Conservation (phyloP, 2,888 invertebrate species). For the Tachina grossa region DNA sequence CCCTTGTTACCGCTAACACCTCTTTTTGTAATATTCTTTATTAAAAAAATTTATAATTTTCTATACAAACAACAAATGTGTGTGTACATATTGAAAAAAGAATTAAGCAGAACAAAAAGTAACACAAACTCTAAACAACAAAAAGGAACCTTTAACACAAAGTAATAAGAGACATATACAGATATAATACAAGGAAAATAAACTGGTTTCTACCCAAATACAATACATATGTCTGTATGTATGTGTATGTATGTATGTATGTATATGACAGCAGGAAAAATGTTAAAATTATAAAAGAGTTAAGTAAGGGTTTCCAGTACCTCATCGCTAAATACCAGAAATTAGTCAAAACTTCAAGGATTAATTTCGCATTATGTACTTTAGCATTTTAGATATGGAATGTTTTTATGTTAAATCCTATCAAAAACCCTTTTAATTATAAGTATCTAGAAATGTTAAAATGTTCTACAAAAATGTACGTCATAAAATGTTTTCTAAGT, state of each 20-base stretch:
- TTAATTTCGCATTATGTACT: no score
- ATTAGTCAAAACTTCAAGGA: no score
- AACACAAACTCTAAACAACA: slow-evolving; percentile 10
- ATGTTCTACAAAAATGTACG: no score
- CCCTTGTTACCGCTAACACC: background rate
- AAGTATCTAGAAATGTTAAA: no score
- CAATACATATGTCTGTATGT: background rate
- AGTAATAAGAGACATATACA: slow-evolving; percentile 19
- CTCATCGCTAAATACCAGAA: no score
- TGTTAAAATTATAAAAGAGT: background rate
- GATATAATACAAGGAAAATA: slow-evolving; percentile 15
- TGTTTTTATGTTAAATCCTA: no score
- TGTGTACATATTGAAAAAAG: slow-evolving; percentile 23
- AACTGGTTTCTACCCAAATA: slow-evolving; percentile 59
- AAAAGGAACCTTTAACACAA: slow-evolving; percentile 45
- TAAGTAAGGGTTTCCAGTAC: no score
- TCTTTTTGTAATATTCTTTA: slow-evolving; percentile 12
- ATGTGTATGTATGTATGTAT: background rate
- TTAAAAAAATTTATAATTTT: slow-evolving; percentile 13
- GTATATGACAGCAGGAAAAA: background rate
- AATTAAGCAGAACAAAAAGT: slow-evolving; percentile 32
- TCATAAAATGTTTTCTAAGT: no score
- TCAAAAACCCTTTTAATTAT: no score
- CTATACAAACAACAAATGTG: background rate
- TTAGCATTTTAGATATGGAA: no score